A percentile compares a stretch with the other conserved stretches of the same genome.
Conservation (phyloP, 2,888 invertebrate species). For the Harpalus rufipes region DNA sequence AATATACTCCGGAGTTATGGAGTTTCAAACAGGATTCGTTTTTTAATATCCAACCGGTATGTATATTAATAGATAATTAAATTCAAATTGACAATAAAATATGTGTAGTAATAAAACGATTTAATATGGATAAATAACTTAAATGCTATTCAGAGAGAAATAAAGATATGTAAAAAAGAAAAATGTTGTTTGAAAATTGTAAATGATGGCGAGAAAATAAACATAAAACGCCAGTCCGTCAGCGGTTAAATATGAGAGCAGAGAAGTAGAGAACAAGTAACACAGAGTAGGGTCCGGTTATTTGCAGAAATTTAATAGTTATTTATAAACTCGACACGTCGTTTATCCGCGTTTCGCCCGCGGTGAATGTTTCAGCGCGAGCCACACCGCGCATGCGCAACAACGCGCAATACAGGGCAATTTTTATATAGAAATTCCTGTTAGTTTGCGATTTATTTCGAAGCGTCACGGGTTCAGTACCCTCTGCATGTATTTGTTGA, state of each 20-base stretch:
- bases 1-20: too few species aligned
- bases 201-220: constrained; percentile 26
- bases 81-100: not conserved
- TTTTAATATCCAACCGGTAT: too few species aligned
- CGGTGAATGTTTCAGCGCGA: constrained; percentile 28
- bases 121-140: not conserved
- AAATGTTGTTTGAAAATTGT: constrained; percentile 4
- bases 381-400: constrained; percentile 2
- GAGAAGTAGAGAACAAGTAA: constrained; percentile 28
- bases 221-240: not conserved
- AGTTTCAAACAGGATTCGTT: too few species aligned
- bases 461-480: constrained; percentile 60
- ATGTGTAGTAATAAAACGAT: not conserved
- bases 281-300: constrained; percentile 56
- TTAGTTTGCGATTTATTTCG: constrained; percentile 60
- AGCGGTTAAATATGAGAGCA: constrained; percentile 30
- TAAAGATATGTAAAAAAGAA: constrained; percentile 1
- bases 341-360: constrained; percentile 46
- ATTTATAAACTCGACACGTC: constrained; percentile 64
- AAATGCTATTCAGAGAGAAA: not conserved
- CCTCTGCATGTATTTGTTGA: constrained; percentile 61
- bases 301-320: constrained; percentile 66
- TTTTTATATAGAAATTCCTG: constrained; percentile 64
- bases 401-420: constrained; percentile 49
- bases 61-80: too few species aligned